These are phyloP conservation scores for Chloroceryle aenea DNA, from an alignment of 2,113 vertebrate genomes.

Conservation along the genomic window DNA sequence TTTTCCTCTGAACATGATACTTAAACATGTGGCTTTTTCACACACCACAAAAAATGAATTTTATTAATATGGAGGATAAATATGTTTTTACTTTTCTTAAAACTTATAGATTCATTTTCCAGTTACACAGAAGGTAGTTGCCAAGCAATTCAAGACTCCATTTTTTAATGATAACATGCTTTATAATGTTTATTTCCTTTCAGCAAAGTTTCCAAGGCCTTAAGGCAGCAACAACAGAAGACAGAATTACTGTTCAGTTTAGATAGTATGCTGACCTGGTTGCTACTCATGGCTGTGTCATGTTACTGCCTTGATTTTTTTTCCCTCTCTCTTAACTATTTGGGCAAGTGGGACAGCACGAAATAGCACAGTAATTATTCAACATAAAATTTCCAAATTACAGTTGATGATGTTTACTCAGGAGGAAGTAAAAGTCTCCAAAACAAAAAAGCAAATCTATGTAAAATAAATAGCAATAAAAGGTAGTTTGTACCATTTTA, in stretches of 20 bases:
- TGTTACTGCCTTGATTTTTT: not conserved
- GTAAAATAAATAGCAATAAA: conserved; percentile 17
- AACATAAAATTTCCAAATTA: not conserved
- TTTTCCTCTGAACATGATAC: not conserved
- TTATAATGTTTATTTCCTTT: not conserved
- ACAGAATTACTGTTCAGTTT: not conserved
- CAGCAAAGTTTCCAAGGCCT: not conserved
- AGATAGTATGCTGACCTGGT: not conserved
- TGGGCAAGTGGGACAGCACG: not conserved
- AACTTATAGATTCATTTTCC: not conserved
- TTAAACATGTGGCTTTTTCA: not conserved
- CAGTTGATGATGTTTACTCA: not conserved
- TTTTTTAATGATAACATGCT: not conserved
- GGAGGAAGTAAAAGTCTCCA: not conserved
- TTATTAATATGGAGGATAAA: not conserved
- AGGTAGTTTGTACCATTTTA: not conserved
- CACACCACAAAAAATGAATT: not conserved
- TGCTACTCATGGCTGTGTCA: not conserved
- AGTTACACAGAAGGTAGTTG: not conserved
- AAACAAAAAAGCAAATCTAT: not conserved
- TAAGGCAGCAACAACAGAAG: not conserved
- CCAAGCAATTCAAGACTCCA: not conserved
- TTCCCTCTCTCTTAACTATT: not conserved
- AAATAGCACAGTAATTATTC: not conserved
- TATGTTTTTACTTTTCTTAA: not conserved